These are phyloP conservation scores for Axis porcinus DNA, from an alignment of 2,113 vertebrate genomes.

Conservation along the genomic window DNA sequence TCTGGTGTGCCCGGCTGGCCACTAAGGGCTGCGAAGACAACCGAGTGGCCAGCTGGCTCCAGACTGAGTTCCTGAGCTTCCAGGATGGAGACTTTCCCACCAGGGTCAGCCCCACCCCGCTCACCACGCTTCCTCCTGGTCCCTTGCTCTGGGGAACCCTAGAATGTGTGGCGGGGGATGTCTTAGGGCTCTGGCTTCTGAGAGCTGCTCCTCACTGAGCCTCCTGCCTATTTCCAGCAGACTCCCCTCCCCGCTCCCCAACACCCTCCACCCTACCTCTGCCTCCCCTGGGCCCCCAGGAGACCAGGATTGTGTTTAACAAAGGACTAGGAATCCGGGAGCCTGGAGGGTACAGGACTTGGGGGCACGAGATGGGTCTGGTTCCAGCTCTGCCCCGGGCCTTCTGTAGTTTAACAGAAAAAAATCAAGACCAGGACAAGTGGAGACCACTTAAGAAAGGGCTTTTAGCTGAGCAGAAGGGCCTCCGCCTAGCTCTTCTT, in stretches of 20 bases:
- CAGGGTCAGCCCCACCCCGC: conserved; percentile 62
- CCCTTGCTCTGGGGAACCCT: not conserved
- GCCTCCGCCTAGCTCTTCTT: not conserved
- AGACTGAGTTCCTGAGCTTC: conserved; percentile 71
- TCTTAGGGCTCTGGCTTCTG: not conserved
- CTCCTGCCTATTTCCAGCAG: not conserved
- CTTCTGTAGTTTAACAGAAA: not conserved
- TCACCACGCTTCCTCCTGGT: not conserved
- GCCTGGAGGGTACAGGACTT: not conserved
- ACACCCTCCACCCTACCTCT: not conserved
- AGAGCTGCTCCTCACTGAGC: not conserved
- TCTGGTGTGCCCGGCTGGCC: conserved; percentile 80
- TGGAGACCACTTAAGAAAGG: not conserved
- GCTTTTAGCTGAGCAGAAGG: not conserved
- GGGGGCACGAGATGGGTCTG: not conserved
- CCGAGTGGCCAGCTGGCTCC: conserved; percentile 76
- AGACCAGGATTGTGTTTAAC: not conserved
- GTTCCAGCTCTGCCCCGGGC: not conserved
- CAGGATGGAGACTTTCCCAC: not conserved
- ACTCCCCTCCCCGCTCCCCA: not conserved
- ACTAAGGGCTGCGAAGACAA: conserved; percentile 74
- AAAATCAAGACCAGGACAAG: not conserved
- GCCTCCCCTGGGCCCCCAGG: not conserved
- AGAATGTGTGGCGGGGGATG: not conserved
- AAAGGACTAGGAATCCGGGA: not conserved